Percentiles rank a stretch among this genome's conserved stretches.
phyloP scores from a whole-genome alignment of 2,888 invertebrate genomes.

The Prosapia bicincta region DNA sequence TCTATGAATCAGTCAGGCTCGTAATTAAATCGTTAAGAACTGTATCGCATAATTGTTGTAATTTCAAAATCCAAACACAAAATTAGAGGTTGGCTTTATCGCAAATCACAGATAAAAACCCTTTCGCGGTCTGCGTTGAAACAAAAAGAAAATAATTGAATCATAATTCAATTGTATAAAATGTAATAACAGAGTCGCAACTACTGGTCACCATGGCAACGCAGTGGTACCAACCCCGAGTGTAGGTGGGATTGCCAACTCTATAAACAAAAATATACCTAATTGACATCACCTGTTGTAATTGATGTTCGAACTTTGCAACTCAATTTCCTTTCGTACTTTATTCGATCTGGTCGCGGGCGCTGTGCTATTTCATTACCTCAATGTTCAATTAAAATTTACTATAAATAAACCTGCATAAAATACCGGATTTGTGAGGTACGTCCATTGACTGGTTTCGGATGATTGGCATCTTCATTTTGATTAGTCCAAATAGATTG shows the following conservation, averaged over 20 bases:
- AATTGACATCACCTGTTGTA: background rate
- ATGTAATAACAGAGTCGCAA: background rate
- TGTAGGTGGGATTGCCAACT: background rate
- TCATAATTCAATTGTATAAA: background rate
- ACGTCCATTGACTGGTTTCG: background rate
- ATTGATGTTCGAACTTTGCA: background rate
- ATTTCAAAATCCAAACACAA: background rate
- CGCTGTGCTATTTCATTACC: background rate
- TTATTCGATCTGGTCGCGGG: background rate
- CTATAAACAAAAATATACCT: background rate
- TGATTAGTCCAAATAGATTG: too few species aligned
- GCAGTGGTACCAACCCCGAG: background rate
- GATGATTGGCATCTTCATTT: background rate
- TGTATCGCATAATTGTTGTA: background rate
- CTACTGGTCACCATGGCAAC: background rate
- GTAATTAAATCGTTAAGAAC: background rate
- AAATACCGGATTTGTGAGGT: background rate
- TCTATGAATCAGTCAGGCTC: background rate
- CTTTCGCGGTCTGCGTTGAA: background rate
- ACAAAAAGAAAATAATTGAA: background rate
- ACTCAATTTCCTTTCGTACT: background rate
- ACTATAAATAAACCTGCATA: background rate
- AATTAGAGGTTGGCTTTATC: background rate
- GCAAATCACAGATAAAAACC: background rate
- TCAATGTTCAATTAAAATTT: background rate